phyloP scores from a whole-genome alignment of 2,888 invertebrate species.

The Myathropa florea region DNA sequence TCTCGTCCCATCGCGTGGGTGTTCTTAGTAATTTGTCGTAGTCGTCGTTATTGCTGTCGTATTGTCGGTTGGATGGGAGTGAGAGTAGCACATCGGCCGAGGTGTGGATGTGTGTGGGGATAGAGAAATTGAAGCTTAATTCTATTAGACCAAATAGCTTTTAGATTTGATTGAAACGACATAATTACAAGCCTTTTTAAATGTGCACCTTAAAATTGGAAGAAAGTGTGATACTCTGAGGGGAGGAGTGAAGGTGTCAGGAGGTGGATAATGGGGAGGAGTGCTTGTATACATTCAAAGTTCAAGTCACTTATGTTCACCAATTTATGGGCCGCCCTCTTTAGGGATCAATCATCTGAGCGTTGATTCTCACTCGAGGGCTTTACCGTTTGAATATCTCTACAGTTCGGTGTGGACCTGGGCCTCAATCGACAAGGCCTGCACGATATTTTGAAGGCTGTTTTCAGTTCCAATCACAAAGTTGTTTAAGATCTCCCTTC shows the following conservation, averaged over 20 bases:
- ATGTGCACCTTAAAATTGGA: neutral
- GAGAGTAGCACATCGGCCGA: neutral
- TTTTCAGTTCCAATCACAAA: no score
- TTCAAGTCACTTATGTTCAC: no score
- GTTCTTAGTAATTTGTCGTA: constrained; percentile 53
- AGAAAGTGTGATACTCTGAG: neutral
- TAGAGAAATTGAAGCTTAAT: constrained; percentile 13
- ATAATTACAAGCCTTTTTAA: neutral
- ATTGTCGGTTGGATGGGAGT: neutral
- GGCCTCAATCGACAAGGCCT: no score
- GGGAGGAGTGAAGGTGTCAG: neutral
- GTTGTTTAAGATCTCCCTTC: no score
- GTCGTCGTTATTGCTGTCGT: constrained; percentile 6
- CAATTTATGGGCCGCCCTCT: no score
- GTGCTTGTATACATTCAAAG: no score
- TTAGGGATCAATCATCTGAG: no score
- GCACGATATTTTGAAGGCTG: no score
- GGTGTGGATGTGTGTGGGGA: neutral
- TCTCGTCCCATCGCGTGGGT: constrained; percentile 57
- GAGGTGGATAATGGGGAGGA: neutral
- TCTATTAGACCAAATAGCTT: neutral
- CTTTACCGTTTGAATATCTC: no score
- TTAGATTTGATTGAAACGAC: neutral
- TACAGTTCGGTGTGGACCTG: no score
- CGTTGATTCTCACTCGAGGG: no score